Evolutionary conservation across 2,113 vertebrate species (phyloP).

Genomic region (Philantomba maxwellii): DNA sequence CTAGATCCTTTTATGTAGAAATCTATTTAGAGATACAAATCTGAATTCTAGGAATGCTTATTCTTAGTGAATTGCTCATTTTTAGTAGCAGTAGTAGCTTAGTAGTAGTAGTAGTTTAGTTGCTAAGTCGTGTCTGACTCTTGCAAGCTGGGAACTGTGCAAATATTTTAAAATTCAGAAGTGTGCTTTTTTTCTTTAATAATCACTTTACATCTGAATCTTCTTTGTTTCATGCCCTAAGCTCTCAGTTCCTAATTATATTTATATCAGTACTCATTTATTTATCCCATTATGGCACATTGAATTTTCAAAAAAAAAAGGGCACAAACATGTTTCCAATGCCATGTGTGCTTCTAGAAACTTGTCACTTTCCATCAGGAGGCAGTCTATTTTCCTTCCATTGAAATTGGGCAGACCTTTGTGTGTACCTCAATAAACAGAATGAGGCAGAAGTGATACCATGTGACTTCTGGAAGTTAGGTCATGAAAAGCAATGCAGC

Average conservation of each 20-base stretch:
- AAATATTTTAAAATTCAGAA: neutral
- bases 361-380: neutral
- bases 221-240: neutral
- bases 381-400: neutral
- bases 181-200: neutral
- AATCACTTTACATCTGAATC: neutral
- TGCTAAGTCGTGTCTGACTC: neutral
- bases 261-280: neutral
- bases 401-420: neutral
- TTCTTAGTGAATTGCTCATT: neutral
- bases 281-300: neutral
- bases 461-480: neutral
- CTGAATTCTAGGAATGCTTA: neutral
- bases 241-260: neutral
- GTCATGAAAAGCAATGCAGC: neutral
- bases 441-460: neutral
- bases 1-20: neutral
- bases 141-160: neutral
- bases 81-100: neutral
- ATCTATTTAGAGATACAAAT: neutral
- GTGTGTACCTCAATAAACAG: neutral
- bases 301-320: neutral
- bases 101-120: neutral
- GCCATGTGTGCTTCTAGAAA: neutral
- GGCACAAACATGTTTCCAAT: neutral